phyloP scores from a whole-genome alignment of 2,888 invertebrate species.

The Gymnocheta viridis region DNA sequence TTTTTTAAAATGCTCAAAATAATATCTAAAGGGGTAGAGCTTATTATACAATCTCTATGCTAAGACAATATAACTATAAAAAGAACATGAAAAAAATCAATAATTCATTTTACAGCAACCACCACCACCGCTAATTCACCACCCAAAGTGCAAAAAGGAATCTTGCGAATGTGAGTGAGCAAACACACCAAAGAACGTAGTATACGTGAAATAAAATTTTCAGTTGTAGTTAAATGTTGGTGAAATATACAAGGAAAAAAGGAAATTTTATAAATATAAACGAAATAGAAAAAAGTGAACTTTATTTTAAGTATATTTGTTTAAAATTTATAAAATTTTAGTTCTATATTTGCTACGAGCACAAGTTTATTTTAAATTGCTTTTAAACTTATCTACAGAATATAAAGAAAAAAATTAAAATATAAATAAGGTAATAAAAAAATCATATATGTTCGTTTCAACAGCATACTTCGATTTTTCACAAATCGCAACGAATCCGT shows the following conservation, averaged over 20 bases:
- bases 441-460: constrained; percentile 32
- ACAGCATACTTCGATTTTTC: constrained; percentile 73
- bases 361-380: constrained; percentile 11
- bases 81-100: constrained; percentile 53
- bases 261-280: constrained; percentile 9
- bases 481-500: constrained; percentile 65
- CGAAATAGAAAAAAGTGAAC: constrained; percentile 20
- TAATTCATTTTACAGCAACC: constrained; percentile 31
- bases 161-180: constrained; percentile 29
- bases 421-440: constrained; percentile 44
- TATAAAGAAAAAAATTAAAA: constrained; percentile 11
- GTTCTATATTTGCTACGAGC: constrained; percentile 24
- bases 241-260: constrained; percentile 57
- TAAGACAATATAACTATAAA: constrained; percentile 16
- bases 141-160: constrained; percentile 54
- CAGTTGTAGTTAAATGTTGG: constrained; percentile 66
- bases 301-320: constrained; percentile 33
- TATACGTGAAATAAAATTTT: constrained; percentile 58
- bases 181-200: constrained; percentile 40
- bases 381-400: constrained; percentile 45
- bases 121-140: constrained; percentile 58
- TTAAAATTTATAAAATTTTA: constrained; percentile 34
- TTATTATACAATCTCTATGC: not conserved
- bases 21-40: not conserved
- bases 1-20: no score